phyloP scores from a whole-genome alignment of 2,113 vertebrate species.

The Carettochelys insculpta region DNA sequence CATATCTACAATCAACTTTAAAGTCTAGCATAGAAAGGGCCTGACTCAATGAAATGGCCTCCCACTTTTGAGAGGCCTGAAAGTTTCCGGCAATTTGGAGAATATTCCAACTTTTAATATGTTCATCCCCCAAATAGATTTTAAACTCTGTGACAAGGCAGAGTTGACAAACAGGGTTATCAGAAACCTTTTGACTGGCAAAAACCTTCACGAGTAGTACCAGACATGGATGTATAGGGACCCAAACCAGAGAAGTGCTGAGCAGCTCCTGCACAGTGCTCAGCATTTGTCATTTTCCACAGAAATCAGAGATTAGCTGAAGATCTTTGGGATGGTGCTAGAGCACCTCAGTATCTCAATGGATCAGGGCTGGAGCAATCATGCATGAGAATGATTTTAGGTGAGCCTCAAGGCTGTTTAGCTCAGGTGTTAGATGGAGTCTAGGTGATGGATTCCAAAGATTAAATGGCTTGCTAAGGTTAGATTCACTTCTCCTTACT shows the following conservation, averaged over 20 bases:
- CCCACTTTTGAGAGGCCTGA: not conserved
- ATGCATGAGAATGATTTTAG: not conserved
- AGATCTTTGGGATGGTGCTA: not conserved
- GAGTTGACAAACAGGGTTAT: not conserved
- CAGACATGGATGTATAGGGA: not conserved
- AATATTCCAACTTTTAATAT: not conserved
- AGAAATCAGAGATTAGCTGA: not conserved
- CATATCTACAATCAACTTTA: too few species aligned
- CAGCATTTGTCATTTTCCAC: not conserved
- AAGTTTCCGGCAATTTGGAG: not conserved
- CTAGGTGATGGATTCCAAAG: not conserved
- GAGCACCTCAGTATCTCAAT: not conserved
- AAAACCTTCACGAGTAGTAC: not conserved
- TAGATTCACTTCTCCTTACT: constrained; percentile 59
- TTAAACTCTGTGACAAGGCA: not conserved
- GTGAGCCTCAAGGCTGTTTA: not conserved
- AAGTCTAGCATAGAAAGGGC: too few species aligned
- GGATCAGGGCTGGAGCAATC: fast-evolving
- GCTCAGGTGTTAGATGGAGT: not conserved
- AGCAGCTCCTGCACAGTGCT: not conserved
- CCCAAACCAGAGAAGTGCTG: not conserved
- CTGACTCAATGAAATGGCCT: not conserved
- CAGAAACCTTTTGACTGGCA: not conserved
- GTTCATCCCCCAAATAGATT: not conserved
- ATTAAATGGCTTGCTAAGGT: constrained; percentile 1